Conservation (phyloP, 2,113 vertebrate species). For the Alligator sinensis region DNA sequence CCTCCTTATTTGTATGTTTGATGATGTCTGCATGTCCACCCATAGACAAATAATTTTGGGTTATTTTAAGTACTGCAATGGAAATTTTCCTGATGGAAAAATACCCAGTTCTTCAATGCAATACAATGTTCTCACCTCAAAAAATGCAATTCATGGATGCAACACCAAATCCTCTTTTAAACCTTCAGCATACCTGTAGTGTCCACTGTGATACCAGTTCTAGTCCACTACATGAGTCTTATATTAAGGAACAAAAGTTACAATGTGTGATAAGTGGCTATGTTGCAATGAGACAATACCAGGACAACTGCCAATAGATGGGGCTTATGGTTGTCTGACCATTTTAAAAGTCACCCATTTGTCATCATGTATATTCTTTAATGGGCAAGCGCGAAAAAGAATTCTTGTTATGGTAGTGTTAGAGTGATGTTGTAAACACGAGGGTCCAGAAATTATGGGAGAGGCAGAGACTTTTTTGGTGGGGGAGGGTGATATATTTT, state of each 20-base stretch:
- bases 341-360: not conserved
- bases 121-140: not conserved
- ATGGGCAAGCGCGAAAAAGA: not conserved
- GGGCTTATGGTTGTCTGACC: not conserved
- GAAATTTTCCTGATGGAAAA: not conserved
- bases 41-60: not conserved
- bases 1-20: not conserved
- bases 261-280: not conserved
- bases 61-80: not conserved
- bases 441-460: too few species aligned
- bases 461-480: too few species aligned
- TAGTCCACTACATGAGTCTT: not conserved
- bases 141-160: not conserved
- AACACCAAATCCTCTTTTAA: not conserved
- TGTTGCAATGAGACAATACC: not conserved
- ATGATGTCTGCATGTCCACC: not conserved
- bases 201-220: not conserved
- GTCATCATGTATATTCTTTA: not conserved
- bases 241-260: not conserved
- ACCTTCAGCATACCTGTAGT: not conserved
- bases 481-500: too few species aligned
- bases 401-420: too few species aligned
- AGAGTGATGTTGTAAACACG: too few species aligned
- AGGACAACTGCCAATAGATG: slow-evolving; percentile 2
- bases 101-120: not conserved